Percentiles rank a stretch among this genome's conserved stretches.
Conservation (phyloP, 2,797 vertebrate species). For the Cirrhinus mrigala region DNA sequence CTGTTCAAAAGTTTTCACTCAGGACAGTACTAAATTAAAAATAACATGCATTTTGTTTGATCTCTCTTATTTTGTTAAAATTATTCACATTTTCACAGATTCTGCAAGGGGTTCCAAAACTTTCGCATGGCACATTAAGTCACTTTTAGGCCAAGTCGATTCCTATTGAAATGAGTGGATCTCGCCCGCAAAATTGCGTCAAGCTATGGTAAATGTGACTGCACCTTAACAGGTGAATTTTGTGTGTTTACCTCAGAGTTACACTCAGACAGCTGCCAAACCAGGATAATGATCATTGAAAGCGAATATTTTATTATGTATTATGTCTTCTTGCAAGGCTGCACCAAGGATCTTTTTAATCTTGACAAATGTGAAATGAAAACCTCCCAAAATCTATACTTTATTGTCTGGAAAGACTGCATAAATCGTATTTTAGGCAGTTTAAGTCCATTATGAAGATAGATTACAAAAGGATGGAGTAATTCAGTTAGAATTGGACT, state of each 20-base stretch:
- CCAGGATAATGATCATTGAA: neutral
- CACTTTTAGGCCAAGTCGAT: neutral
- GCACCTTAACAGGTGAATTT: neutral
- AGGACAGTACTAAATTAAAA: no score
- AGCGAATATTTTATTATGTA: neutral
- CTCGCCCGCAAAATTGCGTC: neutral
- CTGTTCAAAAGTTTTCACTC: no score
- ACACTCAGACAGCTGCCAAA: constrained; percentile 17
- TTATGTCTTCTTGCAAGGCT: constrained; percentile 12
- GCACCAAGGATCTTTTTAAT: constrained; percentile 9
- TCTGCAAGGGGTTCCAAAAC: no score
- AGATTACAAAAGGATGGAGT: neutral
- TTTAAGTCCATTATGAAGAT: neutral
- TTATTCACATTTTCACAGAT: no score
- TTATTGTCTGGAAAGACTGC: neutral
- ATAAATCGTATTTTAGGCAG: neutral
- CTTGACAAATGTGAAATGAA: constrained; percentile 18
- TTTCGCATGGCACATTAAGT: no score
- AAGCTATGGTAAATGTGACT: neutral
- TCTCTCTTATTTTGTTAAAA: no score
- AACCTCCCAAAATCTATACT: constrained; percentile 2
- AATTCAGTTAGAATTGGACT: constrained; percentile 8
- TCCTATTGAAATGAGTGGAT: neutral
- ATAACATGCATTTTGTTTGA: no score
- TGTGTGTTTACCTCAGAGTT: constrained; percentile 24